Evolutionary conservation across 2,113 vertebrate genomes (phyloP), one percentile per base, ranked within the genome.

Genomic region (Stigmatopora argus): DNA sequence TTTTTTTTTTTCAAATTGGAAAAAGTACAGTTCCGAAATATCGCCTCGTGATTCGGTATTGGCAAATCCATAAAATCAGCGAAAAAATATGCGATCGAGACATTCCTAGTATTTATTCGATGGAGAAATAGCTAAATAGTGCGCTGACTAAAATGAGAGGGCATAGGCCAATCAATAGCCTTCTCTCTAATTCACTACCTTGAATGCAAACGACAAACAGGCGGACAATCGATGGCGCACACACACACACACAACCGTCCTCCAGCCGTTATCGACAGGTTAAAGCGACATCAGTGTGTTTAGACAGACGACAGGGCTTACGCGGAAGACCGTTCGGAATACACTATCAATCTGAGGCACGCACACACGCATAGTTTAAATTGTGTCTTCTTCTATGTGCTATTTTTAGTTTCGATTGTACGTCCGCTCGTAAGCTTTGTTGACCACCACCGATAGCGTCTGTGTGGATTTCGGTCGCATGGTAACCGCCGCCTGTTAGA

Each of bases 381-480:
- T 60, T 41, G 18, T 41, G n/a, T 48, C 7, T 15, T 49, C 44
- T 57, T 60, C 8, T 63, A 31, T 63, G 19, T 44, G 46, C 38
- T 62, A 46, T 62, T 45, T 19, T 47, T 55, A 55, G 53, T 55
- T 31, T 55, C 53, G 26, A 55, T 56, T 31, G 53, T 31, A 31
- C 4, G 78, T 49, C 63, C 67, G 52, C 67, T 71, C 73, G 78
- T 72, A 72, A 75, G 74, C 82, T 74, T 80, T 87, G 85, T 87
- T 86, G 84, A 83, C 82, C 73, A 72, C 60, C 74, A 77, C 71
- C 68, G 64, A 71, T 74, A 72, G 74, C 92, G 94, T 93, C 93
- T 93, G 93, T 90, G 91, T 86, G 58, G 75, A 87, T 73, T 87
- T 87, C 72, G 82, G 75, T 86, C 79, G 85, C 85, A 79, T 87